Base-by-base conservation (phyloP, 2,797 vertebrate species). In the Acanthiza pusilla region DNA sequence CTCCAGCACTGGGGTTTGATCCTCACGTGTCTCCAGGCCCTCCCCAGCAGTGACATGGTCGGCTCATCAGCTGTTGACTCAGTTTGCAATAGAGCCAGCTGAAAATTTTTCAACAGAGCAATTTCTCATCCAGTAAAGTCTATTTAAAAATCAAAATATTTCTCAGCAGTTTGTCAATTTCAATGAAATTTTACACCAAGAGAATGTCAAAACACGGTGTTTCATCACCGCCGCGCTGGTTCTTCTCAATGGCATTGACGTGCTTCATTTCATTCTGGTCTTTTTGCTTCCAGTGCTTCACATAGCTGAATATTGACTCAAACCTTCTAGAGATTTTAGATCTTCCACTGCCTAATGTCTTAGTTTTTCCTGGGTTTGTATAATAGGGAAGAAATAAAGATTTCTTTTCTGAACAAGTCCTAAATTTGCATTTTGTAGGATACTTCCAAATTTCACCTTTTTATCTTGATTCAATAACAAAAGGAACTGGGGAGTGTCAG, bases 131-230 rank as follows among this genome's bases (percentile, higher is more conserved):
- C 96, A 95, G 91, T 70, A 43, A 88, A 93, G 70, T 72, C 94
- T 96, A 95, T 81, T 85, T 66, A 95, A 96, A 93, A 94, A 96
- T 91, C 90, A 96, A 96, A 96, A 95, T 96, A 89, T 94, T 96
- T 95, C 91, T 95, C 91, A 0, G 86, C 89, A 91, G 89, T 96
- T 93, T 96, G 95, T 96, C 95, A 93, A 91, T 94, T 89, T 94
- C 87, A 89, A 94, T 96, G 93, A 92, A 71, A 91, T 94, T 93
- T 96, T 96, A 95, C 96, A 96, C 94, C 78, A 88, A 68, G 88
- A 94, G 76, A 84, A 90, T 96, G 96, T 96, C 95, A 97, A 97
- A 97, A 97, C 94, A 96, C 2, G 16, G 72, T 80, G 75, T 94
- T 95, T 95, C 92, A 82, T 92, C 95, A 95, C 73, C 0, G 3